Conservation (phyloP, 2,888 invertebrate genomes). For the Stenodera caucasica region DNA sequence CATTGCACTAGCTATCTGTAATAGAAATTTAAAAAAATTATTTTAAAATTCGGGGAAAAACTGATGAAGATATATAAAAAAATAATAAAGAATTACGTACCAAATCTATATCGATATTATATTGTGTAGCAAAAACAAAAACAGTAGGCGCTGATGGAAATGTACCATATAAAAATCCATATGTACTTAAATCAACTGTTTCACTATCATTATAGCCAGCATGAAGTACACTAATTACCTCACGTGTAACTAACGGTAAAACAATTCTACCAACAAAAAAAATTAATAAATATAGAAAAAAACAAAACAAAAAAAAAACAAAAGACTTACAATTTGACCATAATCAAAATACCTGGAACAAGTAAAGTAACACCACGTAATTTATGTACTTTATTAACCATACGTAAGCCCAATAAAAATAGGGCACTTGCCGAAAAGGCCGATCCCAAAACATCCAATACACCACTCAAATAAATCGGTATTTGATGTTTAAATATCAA, state of each 20-base stretch:
- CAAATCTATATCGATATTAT: slow-evolving; percentile 83
- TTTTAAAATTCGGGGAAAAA: too few species aligned
- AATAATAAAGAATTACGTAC: slow-evolving; percentile 60
- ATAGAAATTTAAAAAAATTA: too few species aligned
- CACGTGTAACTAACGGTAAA: slow-evolving; percentile 82
- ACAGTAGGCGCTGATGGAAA: slow-evolving; percentile 96
- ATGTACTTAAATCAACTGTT: slow-evolving; percentile 82
- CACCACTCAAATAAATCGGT: slow-evolving; percentile 72
- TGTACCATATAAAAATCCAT: slow-evolving; percentile 94
- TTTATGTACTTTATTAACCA: slow-evolving; percentile 87
- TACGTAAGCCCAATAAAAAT: slow-evolving; percentile 85
- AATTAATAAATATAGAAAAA: background rate
- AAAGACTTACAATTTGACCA: slow-evolving; percentile 79
- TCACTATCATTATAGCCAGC: slow-evolving; percentile 72
- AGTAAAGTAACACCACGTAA: slow-evolving; percentile 77
- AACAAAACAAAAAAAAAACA: background rate
- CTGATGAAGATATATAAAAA: too few species aligned
- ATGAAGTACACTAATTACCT: slow-evolving; percentile 76
- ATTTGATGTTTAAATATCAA: slow-evolving; percentile 76
- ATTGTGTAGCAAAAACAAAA: slow-evolving; percentile 90
- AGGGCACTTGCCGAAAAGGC: slow-evolving; percentile 91
- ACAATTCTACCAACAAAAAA: slow-evolving; percentile 63
- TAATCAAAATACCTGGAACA: slow-evolving; percentile 83
- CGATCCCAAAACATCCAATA: slow-evolving; percentile 78
- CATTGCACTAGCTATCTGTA: slow-evolving; percentile 88